Base-by-base conservation (phyloP, 2,113 vertebrate species). In the Calyptomena viridis region DNA sequence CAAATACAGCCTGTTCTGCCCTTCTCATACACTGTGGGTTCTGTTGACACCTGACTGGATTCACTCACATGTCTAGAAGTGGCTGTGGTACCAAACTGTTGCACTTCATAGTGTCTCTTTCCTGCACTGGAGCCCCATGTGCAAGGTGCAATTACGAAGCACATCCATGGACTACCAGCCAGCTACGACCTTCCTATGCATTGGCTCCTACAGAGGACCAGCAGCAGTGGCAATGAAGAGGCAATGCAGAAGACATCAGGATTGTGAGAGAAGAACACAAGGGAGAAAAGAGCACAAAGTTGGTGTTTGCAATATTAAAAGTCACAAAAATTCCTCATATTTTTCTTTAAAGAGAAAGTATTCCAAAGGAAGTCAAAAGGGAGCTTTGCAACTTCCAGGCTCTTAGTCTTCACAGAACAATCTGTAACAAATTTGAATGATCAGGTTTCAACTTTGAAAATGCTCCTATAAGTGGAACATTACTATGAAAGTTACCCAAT, bases 111-210 rank as follows among this genome's bases (percentile, higher is more conserved):
- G 2, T 47, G 31, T 24, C 30, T 64, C 9, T 4, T 56, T 15
- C 44, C 44, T 0, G 0, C 22, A 68, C 0, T 1, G 1, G 46
- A 64, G 77, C 27, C 4, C 6, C 23, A 52, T 8, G 23, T 42
- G 23, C 22, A n/a, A 60, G 37, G 27, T 56, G 40, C 37, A 73
- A 3, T 39, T 37, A 44, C 2, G 23, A 88, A 56, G 60, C 46
- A 69, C 20, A n/a, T n/a, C n/a, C n/a, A 56, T 6, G 14, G 25
- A 53, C 31, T 39, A 52, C 14, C 20, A 76, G 11, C 14, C 47
- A 72, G 24, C 23, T 75, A 7, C 4, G 5, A 12, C 18, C 60
- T 71, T 27, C 42, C 40, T 44, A 21, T 1, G 0, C 46, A 22
- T 3, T 23, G 18, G 37, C 13, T 71, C 17, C 50, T 20, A 33